Base-by-base conservation (phyloP, 92 coral and sea anemone species). In the Heteractis magnifica region DNA sequence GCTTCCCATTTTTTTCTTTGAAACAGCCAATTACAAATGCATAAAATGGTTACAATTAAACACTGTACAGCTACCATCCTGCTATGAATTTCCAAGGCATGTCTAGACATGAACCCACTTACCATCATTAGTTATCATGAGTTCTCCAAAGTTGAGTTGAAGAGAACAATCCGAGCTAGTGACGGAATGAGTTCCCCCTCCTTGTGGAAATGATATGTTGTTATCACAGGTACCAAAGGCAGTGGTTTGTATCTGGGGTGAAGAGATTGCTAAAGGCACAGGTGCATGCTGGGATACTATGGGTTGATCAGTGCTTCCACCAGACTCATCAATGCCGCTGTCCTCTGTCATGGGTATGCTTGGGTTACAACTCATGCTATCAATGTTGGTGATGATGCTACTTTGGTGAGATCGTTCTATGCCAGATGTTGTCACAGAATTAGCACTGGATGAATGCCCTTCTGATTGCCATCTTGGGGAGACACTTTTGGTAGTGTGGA, bases 271-370 rank as follows among this genome's bases (percentile, higher is more conserved):
- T 74, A 59, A 16, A 10, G 83, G 75, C 52, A 20, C 52, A 14
- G 10, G 16, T 2, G 74, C 49, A 20, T 48, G 55, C 19, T 41
- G 51, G 68, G 81, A 51, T 41, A 41, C 50, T 41, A 41, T 52
- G 19, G 51, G 51, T 59, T 81, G 83, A 19, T 89, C 92, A 48
- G 79, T 6, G n/a, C 89, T 88, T 6, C 81, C 79, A 65, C 89
- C 79, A 20, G 87, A 72, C 65, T 80, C 91, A 48, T 80, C 89
- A 4, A 90, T 90, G 9, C 94, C 94, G 21, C 94, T 90, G 72
- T 90, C 94, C 51, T 88, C 94, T 0, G 85, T 76, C 75, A 71
- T 78, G 2, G 77, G 72, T 68, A 75, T 65, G 56, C 92, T 85
- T 1, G 86, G 58, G 71, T 81, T 77, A 75, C 79, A 44, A 12